These are phyloP conservation scores for Nyleta sp. DNA, from an alignment of 2,888 invertebrate genomes.

Conservation along the genomic window DNA sequence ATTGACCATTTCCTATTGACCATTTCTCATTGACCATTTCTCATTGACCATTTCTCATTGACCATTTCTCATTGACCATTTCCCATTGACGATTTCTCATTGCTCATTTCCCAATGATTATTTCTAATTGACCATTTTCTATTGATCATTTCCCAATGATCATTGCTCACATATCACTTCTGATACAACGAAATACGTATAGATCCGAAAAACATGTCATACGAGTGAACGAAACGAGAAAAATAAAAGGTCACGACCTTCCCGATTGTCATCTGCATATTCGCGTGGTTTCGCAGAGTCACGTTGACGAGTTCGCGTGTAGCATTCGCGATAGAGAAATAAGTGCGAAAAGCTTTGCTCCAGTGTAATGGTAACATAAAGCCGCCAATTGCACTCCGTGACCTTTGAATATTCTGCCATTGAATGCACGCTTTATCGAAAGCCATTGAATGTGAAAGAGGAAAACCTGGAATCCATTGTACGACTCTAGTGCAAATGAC, in stretches of 20 bases:
- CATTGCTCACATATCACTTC: no score
- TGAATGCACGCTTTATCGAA: slow-evolving; percentile 29
- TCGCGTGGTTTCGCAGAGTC: slow-evolving; percentile 5
- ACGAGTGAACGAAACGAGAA: neutral
- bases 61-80: no score
- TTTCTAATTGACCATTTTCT: no score
- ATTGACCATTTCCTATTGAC: no score
- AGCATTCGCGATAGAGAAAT: neutral
- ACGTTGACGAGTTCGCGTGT: slow-evolving; percentile 7
- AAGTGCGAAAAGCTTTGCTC: slow-evolving; percentile 3
- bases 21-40: no score
- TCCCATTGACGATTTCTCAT: no score
- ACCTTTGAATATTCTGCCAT: slow-evolving; percentile 36
- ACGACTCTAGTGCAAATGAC: slow-evolving; percentile 19
- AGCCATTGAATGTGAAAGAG: slow-evolving; percentile 34
- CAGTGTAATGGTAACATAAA: slow-evolving; percentile 23
- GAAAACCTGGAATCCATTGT: slow-evolving; percentile 27
- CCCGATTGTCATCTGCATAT: slow-evolving; percentile 6
- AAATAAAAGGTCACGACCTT: slow-evolving; percentile 23
- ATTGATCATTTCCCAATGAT: no score
- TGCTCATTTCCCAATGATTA: no score
- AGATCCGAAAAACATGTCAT: neutral
- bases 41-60: no score
- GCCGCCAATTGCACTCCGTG: slow-evolving; percentile 36
- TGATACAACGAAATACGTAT: neutral